phyloP scores from a whole-genome alignment of 2,797 vertebrate genomes.

The Microctenopoma stevenorrisi region DNA sequence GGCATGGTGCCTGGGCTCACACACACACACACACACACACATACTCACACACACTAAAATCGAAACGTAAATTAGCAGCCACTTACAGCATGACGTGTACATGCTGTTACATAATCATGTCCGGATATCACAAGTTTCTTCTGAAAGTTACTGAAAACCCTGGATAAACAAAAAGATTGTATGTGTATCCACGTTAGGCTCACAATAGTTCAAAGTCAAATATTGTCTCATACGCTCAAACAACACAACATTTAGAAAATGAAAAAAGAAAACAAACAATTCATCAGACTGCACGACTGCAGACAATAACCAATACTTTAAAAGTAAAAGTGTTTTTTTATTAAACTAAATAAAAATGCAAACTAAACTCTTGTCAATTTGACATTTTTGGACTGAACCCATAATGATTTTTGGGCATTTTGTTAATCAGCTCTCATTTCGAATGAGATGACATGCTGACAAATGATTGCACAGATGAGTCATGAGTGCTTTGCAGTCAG shows the following conservation, averaged over 20 bases:
- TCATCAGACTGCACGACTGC: constrained; percentile 3
- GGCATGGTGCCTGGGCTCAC: constrained; percentile 22
- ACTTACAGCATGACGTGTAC: constrained; percentile 30
- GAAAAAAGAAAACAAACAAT: neutral
- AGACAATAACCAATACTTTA: neutral
- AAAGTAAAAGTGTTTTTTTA: neutral
- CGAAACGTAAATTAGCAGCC: constrained; percentile 49
- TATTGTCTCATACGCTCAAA: constrained; percentile 39
- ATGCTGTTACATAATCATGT: constrained; percentile 37
- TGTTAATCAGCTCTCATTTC: constrained; percentile 36
- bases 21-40: constrained; percentile 21
- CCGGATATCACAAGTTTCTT: constrained; percentile 35
- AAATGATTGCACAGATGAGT: constrained; percentile 69
- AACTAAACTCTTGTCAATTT: neutral
- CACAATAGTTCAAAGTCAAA: constrained; percentile 57
- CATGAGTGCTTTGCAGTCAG: constrained; percentile 61
- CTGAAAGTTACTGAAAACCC: constrained; percentile 19
- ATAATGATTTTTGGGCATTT: constrained; percentile 16
- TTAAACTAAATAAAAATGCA: constrained; percentile 10
- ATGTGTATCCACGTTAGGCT: constrained; percentile 43
- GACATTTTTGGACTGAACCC: constrained; percentile 13
- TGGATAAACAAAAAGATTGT: constrained; percentile 17
- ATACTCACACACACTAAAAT: constrained; percentile 5
- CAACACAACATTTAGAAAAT: constrained; percentile 41
- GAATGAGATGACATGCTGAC: constrained; percentile 58